Percentiles rank a stretch among this genome's conserved stretches.
phyloP scores from a whole-genome alignment of 2,113 vertebrate genomes.

The Neotoma lepida region DNA sequence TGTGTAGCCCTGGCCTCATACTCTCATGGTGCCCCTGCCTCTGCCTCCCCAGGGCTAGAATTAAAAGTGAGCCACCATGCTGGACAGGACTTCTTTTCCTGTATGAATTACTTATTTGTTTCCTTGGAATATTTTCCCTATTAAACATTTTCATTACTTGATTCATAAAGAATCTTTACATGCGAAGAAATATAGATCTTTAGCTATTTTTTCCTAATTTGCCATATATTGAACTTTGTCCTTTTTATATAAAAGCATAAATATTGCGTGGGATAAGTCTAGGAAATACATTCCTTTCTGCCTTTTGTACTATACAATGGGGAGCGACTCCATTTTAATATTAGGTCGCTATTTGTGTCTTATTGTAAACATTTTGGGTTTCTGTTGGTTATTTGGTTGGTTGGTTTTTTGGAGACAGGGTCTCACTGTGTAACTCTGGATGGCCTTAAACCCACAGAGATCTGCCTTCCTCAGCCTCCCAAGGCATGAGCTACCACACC shows the following conservation, averaged over 20 bases:
- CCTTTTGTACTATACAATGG: background rate
- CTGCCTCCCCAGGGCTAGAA: background rate
- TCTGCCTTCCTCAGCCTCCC: background rate
- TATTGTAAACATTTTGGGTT: background rate
- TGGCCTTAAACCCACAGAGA: background rate
- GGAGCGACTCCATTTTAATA: background rate
- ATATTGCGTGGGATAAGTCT: background rate
- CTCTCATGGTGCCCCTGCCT: too few species aligned
- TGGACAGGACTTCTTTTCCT: background rate
- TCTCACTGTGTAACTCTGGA: background rate
- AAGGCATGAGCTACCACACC: background rate
- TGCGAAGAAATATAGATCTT: conserved; percentile 23
- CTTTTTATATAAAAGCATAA: conserved; percentile 24
- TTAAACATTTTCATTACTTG: background rate
- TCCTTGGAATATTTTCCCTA: conserved; percentile 18
- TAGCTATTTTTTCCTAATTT: conserved; percentile 2
- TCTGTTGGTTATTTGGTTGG: background rate
- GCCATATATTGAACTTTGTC: conserved; percentile 3
- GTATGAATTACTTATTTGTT: background rate
- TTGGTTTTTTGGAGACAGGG: background rate
- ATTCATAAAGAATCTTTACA: background rate
- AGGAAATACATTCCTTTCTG: conserved; percentile 14
- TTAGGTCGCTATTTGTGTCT: background rate
- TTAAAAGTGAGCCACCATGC: background rate
- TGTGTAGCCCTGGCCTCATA: background rate